A percentile compares a stretch with the other conserved stretches of the same genome.
Evolutionary conservation across 2,113 vertebrate genomes (phyloP).

Genomic region (Ptilorrhoa leucosticta): DNA sequence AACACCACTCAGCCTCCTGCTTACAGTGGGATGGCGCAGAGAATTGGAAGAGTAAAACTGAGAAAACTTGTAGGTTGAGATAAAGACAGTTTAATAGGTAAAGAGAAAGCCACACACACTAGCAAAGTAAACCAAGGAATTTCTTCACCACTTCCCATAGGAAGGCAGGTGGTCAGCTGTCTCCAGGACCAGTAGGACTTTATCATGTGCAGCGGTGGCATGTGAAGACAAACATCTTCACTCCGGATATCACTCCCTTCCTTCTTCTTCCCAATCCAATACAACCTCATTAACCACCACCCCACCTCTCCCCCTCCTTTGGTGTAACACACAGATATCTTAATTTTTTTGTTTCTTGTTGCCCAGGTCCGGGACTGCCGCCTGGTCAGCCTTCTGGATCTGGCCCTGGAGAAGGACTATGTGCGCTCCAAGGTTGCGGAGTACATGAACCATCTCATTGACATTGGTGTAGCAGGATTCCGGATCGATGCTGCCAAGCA

Average conservation of each 20-base stretch:
- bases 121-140: neutral
- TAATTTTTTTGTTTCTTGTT: neutral
- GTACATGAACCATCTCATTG: slow-evolving; percentile 85
- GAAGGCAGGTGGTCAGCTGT: neutral
- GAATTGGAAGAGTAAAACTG: neutral
- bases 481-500: slow-evolving; percentile 62
- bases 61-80: neutral
- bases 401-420: slow-evolving; percentile 83
- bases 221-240: neutral
- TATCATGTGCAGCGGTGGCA: neutral
- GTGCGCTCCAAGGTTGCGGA: slow-evolving; percentile 72
- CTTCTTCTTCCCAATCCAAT: neutral
- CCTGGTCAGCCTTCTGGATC: slow-evolving; percentile 74
- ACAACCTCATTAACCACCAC: neutral
- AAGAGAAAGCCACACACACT: neutral
- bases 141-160: neutral
- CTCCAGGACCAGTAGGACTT: neutral
- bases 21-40: neutral
- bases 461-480: slow-evolving; percentile 90
- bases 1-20: neutral
- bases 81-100: neutral
- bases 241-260: accelerated
- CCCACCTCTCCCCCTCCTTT: neutral
- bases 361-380: slow-evolving; percentile 81
- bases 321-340: neutral